These are phyloP conservation scores for Yoshiicerus persimilis DNA, from an alignment of 1,140 invertebrate genomes.

Conservation along the genomic window DNA sequence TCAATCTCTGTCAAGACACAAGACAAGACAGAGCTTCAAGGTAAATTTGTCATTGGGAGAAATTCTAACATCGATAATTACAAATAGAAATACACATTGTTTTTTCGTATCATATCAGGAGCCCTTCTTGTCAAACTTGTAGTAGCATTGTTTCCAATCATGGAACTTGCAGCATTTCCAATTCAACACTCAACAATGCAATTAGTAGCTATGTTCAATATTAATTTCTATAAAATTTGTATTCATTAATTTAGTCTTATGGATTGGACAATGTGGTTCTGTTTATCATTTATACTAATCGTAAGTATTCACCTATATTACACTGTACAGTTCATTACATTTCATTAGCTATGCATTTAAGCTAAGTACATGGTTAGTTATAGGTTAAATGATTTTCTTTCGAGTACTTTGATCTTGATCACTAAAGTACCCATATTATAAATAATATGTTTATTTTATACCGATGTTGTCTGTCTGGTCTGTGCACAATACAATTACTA, in stretches of 20 bases:
- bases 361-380: background rate
- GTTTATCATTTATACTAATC: background rate
- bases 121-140: background rate
- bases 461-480: too few relatives aligned
- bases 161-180: background rate
- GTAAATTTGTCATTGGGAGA: background rate
- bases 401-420: background rate
- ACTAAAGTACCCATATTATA: background rate
- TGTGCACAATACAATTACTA: background rate
- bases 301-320: too few relatives aligned
- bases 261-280: conserved; percentile 21
- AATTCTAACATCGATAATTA: background rate
- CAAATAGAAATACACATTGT: background rate
- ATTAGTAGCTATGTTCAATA: background rate
- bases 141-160: background rate
- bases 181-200: background rate
- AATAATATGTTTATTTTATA: too few relatives aligned
- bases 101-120: background rate
- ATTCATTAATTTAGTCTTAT: conserved; percentile 16
- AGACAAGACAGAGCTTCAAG: background rate
- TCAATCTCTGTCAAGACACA: background rate
- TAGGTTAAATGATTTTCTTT: background rate
- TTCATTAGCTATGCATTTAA: background rate
- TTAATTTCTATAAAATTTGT: conserved; percentile 6
- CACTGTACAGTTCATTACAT: too few relatives aligned